Evolutionary conservation across 1,140 invertebrate genomes (phyloP), one percentile per base, ranked within the genome.

Genomic region (Acyrthosiphon pisum): DNA sequence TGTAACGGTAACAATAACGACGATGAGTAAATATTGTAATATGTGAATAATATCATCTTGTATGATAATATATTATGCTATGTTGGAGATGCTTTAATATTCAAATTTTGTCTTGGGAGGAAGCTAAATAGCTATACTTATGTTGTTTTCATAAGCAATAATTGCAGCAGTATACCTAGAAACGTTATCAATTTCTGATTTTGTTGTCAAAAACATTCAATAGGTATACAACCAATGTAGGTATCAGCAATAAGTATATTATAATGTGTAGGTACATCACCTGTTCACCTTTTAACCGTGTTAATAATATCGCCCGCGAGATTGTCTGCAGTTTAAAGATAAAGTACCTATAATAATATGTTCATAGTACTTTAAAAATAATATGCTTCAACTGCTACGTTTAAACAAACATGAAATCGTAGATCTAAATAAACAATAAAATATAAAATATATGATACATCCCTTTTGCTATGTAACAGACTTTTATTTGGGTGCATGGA

Each of bases 251-350:
- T 53, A 53, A 53, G 23, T 11, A 35, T 87, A 26, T 87, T 87
- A n/a, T 87, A 76, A 56, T 23, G 26, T 56, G 53, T 48, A 48
- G 35, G n/a, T 22, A 37, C 22, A 37, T 56, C 87, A 89, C 50
- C 87, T 89, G 48, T 89, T 89, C 48, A 89, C 87, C 87, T 89
- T 89, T 89, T 89, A 89, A 89, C 50, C 35, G 48, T 37, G 48
- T 56, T 48, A 30, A 53, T 37, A 22, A 53, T 89, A 89, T 89
- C 23, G 50, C 50, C 48, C 22, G n/a, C 22, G 35, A 56, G 35
- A 89, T 89, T 89, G 87, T 37, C 50, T 53, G 46, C 86, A 8
- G 46, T 48, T 22, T 30, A 22, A 88, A n/a, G 87, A 89, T 89
- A 56, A 89, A 89, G 53, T 53, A 76, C 41, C 3, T 6, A 48